Evolutionary conservation across 2,113 vertebrate species (phyloP).

Genomic region (Vidua macroura): DNA sequence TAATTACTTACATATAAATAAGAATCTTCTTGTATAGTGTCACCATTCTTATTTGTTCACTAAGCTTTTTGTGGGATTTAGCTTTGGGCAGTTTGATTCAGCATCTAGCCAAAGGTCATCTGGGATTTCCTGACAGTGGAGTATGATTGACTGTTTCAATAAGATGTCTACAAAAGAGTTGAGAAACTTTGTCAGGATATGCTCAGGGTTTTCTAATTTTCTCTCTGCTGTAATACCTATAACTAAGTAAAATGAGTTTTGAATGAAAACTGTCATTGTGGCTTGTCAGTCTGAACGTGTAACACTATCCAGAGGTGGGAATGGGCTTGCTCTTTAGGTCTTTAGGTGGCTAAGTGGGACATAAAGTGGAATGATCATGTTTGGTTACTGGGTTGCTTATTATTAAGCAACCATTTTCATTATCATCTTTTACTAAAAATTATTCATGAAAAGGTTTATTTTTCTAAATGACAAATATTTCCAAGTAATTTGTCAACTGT

Average conservation of each 20-base stretch:
- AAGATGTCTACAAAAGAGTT: background rate
- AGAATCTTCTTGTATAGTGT: background rate
- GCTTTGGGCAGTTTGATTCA: background rate
- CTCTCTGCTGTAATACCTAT: background rate
- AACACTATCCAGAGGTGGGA: background rate
- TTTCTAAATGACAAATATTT: background rate
- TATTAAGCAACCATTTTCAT: background rate
- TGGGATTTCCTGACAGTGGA: background rate
- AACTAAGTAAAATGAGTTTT: background rate
- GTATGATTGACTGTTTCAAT: background rate
- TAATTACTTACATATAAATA: background rate
- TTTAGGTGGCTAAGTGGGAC: background rate
- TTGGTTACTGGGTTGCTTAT: background rate
- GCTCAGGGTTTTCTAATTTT: background rate
- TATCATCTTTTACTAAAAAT: background rate
- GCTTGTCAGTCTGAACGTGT: background rate
- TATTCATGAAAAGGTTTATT: background rate
- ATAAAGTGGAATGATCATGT: background rate
- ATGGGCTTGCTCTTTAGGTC: fast-evolving
- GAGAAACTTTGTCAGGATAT: background rate
- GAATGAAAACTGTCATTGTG: background rate
- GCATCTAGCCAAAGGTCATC: background rate
- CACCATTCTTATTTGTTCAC: background rate
- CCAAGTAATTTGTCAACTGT: background rate
- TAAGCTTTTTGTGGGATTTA: background rate